phyloP scores from a whole-genome alignment of 2,797 vertebrate species.

The Danionella dracula region DNA sequence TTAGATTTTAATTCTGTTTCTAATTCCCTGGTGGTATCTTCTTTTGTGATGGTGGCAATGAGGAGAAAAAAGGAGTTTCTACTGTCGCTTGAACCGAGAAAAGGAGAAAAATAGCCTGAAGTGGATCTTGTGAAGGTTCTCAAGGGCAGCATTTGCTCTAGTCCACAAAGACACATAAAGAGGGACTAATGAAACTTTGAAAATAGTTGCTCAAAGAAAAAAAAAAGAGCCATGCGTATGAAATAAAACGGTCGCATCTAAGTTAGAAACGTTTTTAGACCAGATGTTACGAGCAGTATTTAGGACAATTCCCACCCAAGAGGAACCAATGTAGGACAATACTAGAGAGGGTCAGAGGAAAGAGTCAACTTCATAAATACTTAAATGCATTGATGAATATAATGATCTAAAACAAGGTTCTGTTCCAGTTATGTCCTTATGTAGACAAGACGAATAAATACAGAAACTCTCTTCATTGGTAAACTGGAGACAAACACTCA shows the following conservation, averaged over 20 bases:
- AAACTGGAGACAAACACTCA: background rate
- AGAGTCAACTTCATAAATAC: background rate
- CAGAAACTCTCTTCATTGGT: background rate
- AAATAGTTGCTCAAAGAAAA: slow-evolving; percentile 1
- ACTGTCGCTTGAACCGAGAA: slow-evolving; percentile 12
- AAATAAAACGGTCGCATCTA: slow-evolving; percentile 20
- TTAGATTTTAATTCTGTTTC: slow-evolving; percentile 50
- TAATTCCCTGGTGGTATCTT: slow-evolving; percentile 46
- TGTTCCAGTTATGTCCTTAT: background rate
- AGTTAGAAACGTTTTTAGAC: background rate
- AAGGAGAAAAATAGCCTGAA: slow-evolving; percentile 38
- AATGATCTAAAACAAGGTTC: background rate
- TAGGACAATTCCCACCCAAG: slow-evolving; percentile 22
- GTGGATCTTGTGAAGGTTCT: slow-evolving; percentile 24
- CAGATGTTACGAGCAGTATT: slow-evolving; percentile 4
- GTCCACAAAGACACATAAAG: slow-evolving; percentile 12
- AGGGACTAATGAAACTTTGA: slow-evolving; percentile 17
- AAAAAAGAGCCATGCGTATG: slow-evolving; percentile 9
- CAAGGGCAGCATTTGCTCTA: slow-evolving; percentile 23
- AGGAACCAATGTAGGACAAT: slow-evolving; percentile 25
- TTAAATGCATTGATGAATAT: background rate
- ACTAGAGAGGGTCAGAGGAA: background rate
- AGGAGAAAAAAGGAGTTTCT: slow-evolving; percentile 7
- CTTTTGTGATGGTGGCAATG: slow-evolving; percentile 5
- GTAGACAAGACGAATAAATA: background rate